A percentile compares a stretch with the other conserved stretches of the same genome.
Conservation (phyloP, 2,113 vertebrate species). For the Peromyscus californicus region DNA sequence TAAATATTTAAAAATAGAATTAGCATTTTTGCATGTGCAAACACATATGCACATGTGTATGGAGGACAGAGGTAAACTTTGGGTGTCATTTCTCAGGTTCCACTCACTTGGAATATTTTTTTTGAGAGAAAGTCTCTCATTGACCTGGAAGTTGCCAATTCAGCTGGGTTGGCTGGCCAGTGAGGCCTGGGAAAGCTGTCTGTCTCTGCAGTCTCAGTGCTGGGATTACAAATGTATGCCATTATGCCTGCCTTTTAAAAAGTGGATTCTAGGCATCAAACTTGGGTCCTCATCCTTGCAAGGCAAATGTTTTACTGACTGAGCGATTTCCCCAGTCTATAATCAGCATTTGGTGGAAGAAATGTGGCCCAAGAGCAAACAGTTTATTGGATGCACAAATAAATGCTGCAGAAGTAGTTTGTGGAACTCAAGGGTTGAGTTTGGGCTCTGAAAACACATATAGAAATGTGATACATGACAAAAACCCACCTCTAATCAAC, state of each 20-base stretch:
- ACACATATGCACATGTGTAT: too few relatives aligned
- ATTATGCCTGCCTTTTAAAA: not conserved
- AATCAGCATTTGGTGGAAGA: not conserved
- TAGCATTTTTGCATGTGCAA: not conserved
- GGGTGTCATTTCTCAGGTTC: not conserved
- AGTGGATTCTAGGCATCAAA: not conserved
- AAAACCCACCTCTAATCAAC: not conserved
- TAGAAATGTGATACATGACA: not conserved
- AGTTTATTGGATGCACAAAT: not conserved
- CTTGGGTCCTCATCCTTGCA: not conserved
- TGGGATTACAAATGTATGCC: not conserved
- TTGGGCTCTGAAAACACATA: not conserved
- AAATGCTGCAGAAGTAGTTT: not conserved
- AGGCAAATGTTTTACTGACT: not conserved
- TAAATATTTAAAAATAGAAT: not conserved
- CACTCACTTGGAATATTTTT: not conserved
- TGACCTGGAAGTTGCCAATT: not conserved
- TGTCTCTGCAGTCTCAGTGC: not conserved
- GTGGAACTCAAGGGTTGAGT: not conserved
- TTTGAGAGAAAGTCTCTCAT: not conserved
- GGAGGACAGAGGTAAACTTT: not conserved
- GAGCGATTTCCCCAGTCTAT: not conserved
- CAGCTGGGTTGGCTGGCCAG: too few relatives aligned
- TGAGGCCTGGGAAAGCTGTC: not conserved
- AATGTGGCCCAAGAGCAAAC: not conserved